Conservation (phyloP, 2,113 vertebrate genomes). For the Rhinolophus ferrumequinum region DNA sequence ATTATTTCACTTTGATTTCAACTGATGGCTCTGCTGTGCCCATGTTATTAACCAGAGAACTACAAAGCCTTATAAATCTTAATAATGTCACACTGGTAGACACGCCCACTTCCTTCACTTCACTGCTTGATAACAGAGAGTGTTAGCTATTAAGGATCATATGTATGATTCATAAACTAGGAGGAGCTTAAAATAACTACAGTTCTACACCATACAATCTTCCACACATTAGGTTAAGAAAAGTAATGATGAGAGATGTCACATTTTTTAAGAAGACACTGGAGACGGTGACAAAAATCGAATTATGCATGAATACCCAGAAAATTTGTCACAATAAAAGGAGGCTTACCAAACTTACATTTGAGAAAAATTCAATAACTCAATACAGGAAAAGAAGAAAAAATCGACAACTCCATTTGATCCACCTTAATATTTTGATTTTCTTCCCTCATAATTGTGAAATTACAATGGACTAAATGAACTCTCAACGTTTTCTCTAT, state of each 20-base stretch:
- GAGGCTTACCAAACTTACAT: background rate
- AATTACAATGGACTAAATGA: background rate
- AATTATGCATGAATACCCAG: background rate
- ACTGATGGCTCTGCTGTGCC: background rate
- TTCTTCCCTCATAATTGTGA: background rate
- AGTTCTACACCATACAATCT: background rate
- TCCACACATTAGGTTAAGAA: background rate
- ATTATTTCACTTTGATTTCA: conserved; percentile 38
- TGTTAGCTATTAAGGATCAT: background rate
- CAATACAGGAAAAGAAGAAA: too few species aligned
- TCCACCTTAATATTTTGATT: background rate
- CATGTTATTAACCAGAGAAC: conserved; percentile 37
- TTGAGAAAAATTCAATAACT: background rate
- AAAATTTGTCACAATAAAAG: background rate
- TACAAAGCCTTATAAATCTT: conserved; percentile 28
- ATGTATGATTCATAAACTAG: background rate
- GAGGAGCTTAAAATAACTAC: conserved; percentile 11
- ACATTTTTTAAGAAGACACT: background rate
- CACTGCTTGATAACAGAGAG: background rate
- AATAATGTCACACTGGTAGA: background rate
- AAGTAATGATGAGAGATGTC: background rate
- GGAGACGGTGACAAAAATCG: background rate
- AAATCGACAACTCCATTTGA: background rate
- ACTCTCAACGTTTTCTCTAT: background rate
- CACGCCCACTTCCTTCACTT: conserved; percentile 26